Percentiles rank a stretch among this genome's conserved stretches.
Conservation (phyloP, 2,113 vertebrate species). For the Passer montanus region DNA sequence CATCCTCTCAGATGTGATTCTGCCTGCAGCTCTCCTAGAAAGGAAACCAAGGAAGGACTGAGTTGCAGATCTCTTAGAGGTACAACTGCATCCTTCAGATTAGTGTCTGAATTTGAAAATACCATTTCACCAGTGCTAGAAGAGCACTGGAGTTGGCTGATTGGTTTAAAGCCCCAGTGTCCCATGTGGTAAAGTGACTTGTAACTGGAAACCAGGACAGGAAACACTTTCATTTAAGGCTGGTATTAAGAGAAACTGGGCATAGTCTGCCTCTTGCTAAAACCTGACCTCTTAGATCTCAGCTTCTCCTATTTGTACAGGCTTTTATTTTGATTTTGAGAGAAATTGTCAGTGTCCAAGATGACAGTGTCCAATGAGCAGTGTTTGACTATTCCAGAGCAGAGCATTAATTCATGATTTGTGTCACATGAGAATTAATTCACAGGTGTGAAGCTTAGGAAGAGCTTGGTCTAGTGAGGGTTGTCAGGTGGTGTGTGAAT, state of each 20-base stretch:
- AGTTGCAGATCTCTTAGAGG: background rate
- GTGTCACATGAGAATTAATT: background rate
- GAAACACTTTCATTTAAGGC: background rate
- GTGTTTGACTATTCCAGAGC: background rate
- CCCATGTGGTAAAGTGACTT: background rate
- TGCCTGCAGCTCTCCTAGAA: background rate
- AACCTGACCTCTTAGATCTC: background rate
- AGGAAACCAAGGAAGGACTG: background rate
- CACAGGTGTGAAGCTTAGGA: background rate
- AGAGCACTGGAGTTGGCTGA: background rate
- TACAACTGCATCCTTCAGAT: background rate
- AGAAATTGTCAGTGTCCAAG: background rate
- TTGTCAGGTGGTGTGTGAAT: background rate
- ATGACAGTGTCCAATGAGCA: background rate
- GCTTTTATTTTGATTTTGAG: background rate
- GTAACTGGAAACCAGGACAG: background rate
- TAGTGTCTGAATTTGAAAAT: background rate
- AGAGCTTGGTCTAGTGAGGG: background rate
- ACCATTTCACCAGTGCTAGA: background rate
- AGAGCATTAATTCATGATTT: background rate
- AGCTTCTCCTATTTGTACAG: background rate
- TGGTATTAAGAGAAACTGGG: background rate
- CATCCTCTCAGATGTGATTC: background rate
- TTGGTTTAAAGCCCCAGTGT: background rate
- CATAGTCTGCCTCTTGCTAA: background rate